Conservation (phyloP, 2,797 vertebrate species). For the Paguma larvata region DNA sequence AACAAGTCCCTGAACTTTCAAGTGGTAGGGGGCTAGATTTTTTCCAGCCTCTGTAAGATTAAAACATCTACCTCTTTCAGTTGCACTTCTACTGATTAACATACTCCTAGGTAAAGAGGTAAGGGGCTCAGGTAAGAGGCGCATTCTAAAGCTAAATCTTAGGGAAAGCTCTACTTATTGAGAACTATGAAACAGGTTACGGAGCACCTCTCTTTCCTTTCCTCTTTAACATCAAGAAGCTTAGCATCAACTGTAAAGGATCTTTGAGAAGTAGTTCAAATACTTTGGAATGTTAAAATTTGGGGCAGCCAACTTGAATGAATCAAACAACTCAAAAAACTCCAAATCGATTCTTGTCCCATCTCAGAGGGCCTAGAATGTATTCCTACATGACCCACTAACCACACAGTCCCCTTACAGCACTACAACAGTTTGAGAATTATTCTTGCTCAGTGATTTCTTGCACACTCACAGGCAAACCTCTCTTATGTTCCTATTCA, state of each 20-base stretch:
- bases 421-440: neutral
- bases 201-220: constrained; percentile 4
- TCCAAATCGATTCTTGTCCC: neutral
- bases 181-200: neutral
- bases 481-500: neutral
- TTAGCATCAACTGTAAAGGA: neutral
- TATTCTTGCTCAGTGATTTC: constrained; percentile 8
- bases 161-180: neutral
- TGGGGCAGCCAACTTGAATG: constrained; percentile 12
- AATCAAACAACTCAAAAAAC: constrained; percentile 52
- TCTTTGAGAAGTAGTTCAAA: constrained; percentile 52
- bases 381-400: neutral
- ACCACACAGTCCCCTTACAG: neutral
- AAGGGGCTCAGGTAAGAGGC: neutral
- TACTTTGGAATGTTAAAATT: constrained; percentile 44
- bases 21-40: neutral
- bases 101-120: neutral
- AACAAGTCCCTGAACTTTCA: constrained; percentile 31
- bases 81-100: neutral
- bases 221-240: neutral
- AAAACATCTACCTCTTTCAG: neutral
- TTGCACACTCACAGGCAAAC: neutral
- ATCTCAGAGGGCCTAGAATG: neutral
- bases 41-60: neutral
- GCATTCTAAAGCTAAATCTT: constrained; percentile 37